A percentile compares a stretch with the other conserved stretches of the same genome.
These are phyloP conservation scores for Theonella swinhoei DNA, from an alignment of 37 sponge, comb jelly and placozoan species.

Conservation along the genomic window DNA sequence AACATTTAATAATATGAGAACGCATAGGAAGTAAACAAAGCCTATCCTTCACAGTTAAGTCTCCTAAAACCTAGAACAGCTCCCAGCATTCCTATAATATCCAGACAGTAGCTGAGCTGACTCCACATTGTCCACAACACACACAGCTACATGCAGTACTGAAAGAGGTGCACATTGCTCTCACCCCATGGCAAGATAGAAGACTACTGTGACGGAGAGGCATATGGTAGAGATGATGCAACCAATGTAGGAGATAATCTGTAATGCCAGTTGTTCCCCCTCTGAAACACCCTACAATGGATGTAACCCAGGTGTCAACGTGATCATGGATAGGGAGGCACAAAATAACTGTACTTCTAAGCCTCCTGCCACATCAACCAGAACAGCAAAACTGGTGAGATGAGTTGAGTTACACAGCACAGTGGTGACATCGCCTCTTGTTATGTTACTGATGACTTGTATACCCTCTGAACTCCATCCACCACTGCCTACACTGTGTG, in stretches of 20 bases:
- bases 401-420: conserved; percentile 46
- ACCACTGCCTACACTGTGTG: conserved; percentile 37
- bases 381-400: conserved; percentile 72
- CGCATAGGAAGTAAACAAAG: no score
- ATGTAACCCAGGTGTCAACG: neutral
- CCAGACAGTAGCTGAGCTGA: no score
- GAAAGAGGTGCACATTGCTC: no score
- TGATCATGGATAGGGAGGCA: no score
- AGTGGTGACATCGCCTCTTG: neutral
- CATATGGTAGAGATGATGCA: conserved; percentile 62
- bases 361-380: conserved; percentile 64
- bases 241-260: conserved; percentile 62
- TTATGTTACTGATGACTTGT: conserved; percentile 4
- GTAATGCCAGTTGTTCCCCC: conserved; percentile 24
- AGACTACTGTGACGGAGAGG: conserved; percentile 45
- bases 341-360: neutral
- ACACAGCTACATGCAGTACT: no score
- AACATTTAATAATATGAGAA: no score
- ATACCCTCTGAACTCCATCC: conserved; percentile 54
- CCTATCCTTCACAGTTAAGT: no score
- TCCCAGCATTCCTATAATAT: no score
- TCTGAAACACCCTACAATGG: conserved; percentile 1
- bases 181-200: conserved; percentile 55
- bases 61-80: no score
- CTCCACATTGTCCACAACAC: no score